A percentile compares a stretch with the other conserved stretches of the same genome.
Evolutionary conservation across 92 coral and sea anemone species (phyloP).

Genomic region (Virgularia gustaviana): DNA sequence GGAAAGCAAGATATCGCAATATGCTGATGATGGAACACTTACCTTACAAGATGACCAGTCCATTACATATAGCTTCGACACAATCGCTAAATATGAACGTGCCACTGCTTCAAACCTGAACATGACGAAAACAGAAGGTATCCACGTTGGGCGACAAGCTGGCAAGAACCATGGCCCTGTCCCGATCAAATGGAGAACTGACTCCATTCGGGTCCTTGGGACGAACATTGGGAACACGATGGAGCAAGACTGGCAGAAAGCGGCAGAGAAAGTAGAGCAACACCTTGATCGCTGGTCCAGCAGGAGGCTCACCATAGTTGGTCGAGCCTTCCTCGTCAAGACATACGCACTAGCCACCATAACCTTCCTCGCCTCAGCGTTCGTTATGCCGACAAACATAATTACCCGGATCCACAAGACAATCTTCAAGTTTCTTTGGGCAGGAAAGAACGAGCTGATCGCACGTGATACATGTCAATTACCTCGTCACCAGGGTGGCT

Average conservation of each 20-base stretch:
- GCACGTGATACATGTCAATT: neutral
- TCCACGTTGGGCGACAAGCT: neutral
- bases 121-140: constrained; percentile 12
- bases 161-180: constrained; percentile 23
- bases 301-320: constrained; percentile 24
- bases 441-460: neutral
- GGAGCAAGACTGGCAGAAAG: constrained; percentile 25
- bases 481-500: neutral
- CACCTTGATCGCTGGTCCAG: constrained; percentile 24
- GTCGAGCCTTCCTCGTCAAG: constrained; percentile 29
- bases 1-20: constrained; percentile 21
- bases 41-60: constrained; percentile 13
- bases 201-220: neutral
- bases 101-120: constrained; percentile 39
- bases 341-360: constrained; percentile 43
- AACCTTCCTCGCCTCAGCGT: constrained; percentile 44
- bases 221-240: neutral
- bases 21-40: constrained; percentile 40
- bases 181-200: constrained; percentile 8
- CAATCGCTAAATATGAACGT: constrained; percentile 11
- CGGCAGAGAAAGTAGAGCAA: constrained; percentile 19
- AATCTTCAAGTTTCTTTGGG: constrained; percentile 35
- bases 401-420: neutral
- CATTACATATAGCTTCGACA: neutral
- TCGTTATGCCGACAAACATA: constrained; percentile 33